Evolutionary conservation across 2,888 invertebrate species (phyloP).

Genomic region (Mythimna impura): DNA sequence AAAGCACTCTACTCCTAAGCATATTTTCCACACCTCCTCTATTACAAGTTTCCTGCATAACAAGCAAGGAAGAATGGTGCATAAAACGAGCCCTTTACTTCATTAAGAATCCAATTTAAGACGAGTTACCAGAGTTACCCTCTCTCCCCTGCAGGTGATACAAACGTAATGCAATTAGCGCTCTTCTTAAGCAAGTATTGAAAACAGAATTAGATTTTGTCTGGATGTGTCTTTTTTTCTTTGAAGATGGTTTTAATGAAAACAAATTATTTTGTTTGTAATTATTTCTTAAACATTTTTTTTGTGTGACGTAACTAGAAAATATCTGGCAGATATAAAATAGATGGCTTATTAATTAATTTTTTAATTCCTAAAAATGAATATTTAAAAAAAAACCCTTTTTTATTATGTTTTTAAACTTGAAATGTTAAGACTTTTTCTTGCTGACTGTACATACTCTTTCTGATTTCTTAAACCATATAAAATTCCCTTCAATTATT

Average conservation of each 20-base stretch:
- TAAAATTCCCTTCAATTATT: background rate
- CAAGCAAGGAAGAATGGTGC: constrained; percentile 76
- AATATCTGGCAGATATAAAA: no score
- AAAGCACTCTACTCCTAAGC: background rate
- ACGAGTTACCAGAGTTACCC: constrained; percentile 78
- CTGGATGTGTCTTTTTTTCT: constrained; percentile 53
- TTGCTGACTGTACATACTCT: background rate
- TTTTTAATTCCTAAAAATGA: no score
- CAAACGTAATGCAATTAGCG: constrained; percentile 87
- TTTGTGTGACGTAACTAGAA: no score
- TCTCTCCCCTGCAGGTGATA: constrained; percentile 85
- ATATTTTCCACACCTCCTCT: constrained; percentile 27
- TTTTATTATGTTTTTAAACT: no score
- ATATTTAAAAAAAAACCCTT: no score
- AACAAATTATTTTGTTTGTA: no score
- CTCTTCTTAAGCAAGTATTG: constrained; percentile 72
- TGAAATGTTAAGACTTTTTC: background rate
- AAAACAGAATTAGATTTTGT: constrained; percentile 43
- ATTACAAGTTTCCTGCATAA: constrained; percentile 68
- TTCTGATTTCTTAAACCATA: background rate
- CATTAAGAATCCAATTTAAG: constrained; percentile 87
- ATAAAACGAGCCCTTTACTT: constrained; percentile 85
- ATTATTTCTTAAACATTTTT: no score
- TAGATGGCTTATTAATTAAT: no score
- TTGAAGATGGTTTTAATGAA: background rate